Evolutionary conservation across 2,113 vertebrate species (phyloP), one percentile per base, ranked within the genome.

Genomic region (Apeltes quadracus): DNA sequence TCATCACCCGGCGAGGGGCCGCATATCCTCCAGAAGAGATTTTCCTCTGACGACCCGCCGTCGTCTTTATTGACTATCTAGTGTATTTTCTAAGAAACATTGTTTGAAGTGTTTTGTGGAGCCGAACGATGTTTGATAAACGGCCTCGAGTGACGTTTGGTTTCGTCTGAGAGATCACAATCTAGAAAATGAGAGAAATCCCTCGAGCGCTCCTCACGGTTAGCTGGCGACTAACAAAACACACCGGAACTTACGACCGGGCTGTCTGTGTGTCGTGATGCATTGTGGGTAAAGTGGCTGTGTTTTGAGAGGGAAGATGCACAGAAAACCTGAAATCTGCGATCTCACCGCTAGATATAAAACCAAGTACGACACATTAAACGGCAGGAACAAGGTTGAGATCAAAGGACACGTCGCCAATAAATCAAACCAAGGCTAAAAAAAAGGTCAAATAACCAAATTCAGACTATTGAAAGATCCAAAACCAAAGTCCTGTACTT

Each of bases 381-480:
- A 77, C 32, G 32, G 2, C 9, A 22, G 18, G 6, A 23, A 69
- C 25, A 56, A 16, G 34, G 53, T 46, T n/a, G 51, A 23, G 11
- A 55, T 12, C 9, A 15, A 32, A 25, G 38, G 9, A 57, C 15
- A 5, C 3, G 0, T 2, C 53, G 43, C 36, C 43, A 44, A 12
- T 56, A 44, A 59, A 27, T 59, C 4, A 4, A 69, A 46, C 20
- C 6, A 29, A 67, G 22, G 2, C 16, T n/a, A n/a, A n/a, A 29
- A 34, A 44, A 23, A 57, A 7, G 12, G 23, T 15, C 20, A 65
- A 16, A 66, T 34, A 56, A 39, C 50, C 12, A 8, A 77, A 70
- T 51, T 23, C 5, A 57, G 18, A 43, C 25, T 9, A 50, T 1
- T 58, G 23, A 58, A 34, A 18, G 3, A 20, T 2, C 18, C 4